A percentile compares a stretch with the other conserved stretches of the same genome.
Conservation (phyloP, 2,888 invertebrate species). For the Mesodorylaimus sp. region DNA sequence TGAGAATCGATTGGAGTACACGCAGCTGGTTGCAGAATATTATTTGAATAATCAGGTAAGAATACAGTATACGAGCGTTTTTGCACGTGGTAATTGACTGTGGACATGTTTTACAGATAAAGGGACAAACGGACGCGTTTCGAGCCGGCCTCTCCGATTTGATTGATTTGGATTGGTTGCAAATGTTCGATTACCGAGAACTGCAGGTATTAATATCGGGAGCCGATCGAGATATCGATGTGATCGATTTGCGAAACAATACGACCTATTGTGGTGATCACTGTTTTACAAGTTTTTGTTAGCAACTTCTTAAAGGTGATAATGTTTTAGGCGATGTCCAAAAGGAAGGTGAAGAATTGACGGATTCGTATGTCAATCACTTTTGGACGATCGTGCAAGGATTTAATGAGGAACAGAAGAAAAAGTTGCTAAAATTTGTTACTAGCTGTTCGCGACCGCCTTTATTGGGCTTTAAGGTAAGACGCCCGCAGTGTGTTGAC, state of each 20-base stretch:
- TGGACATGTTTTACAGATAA: constrained; percentile 36
- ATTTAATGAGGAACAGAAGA: constrained; percentile 49
- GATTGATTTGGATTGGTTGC: constrained; percentile 72
- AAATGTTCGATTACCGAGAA: constrained; percentile 82
- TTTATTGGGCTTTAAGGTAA: constrained; percentile 80
- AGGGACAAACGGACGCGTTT: constrained; percentile 67
- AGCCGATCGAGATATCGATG: constrained; percentile 75
- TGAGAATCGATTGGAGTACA: constrained; percentile 82
- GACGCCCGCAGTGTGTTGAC: constrained; percentile 7
- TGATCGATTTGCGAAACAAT: constrained; percentile 62
- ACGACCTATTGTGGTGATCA: constrained; percentile 62
- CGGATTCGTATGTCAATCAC: constrained; percentile 59
- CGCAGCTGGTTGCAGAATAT: constrained; percentile 84
- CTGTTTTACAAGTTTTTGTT: constrained; percentile 11
- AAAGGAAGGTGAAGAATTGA: neutral
- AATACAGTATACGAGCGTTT: neutral
- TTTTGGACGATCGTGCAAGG: constrained; percentile 75
- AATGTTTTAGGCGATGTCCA: neutral
- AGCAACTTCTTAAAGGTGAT: no score
- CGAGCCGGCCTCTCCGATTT: constrained; percentile 74
- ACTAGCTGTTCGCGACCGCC: constrained; percentile 95
- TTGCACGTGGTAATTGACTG: no score
- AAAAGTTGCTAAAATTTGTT: constrained; percentile 81
- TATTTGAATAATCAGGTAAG: constrained; percentile 63
- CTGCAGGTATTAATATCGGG: constrained; percentile 90